Base-by-base conservation (phyloP, 2,888 invertebrate species). In the Saturnia japonica region DNA sequence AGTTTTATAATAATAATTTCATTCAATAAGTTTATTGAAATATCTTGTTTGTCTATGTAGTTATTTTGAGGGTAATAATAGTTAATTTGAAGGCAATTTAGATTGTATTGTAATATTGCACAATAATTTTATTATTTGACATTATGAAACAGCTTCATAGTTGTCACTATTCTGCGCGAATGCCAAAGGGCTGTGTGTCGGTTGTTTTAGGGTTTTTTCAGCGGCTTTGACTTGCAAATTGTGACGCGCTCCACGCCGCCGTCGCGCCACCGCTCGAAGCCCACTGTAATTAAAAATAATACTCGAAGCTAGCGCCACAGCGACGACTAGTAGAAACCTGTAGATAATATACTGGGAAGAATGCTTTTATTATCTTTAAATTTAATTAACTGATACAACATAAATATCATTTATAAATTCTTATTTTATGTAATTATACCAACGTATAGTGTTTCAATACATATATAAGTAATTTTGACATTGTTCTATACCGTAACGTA, bases 221-320 rank as follows among this genome's bases (percentile, higher is more conserved):
- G 88, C 86, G 89, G 91, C 91, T 93, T 93, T 93, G 93, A 92
- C 88, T 92, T 93, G 93, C 91, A 93, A 93, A 93, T 93, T 89
- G 87, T 86, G 82, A 80, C 79, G 83, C 82, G 85, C 82, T 84
- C 80, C 77, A 76, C 71, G 69, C 75, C 73, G 69, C 74, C 28
- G 57, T 25, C 75, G 71, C 77, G 74, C 76, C 75, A 75, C 77
- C 83, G 81, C 80, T 77, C 77, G 72, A 78, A 80, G 79, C 76
- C 74, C 75, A 73, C 72, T 72, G 77, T 91, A 91, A 91, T 91
- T 93, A 91, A 91, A 91, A 91, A 90, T 86, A 85, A 82, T 85
- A 78, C 70, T 75, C 77, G 79, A 77, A 68, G 60, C 71, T 74
- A 83, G 85, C 87, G 88, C 86, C 68, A 40, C 70, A n/a, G 84